phyloP scores from a whole-genome alignment of 64 coral and sea anemone genomes.

The Porites lutea region DNA sequence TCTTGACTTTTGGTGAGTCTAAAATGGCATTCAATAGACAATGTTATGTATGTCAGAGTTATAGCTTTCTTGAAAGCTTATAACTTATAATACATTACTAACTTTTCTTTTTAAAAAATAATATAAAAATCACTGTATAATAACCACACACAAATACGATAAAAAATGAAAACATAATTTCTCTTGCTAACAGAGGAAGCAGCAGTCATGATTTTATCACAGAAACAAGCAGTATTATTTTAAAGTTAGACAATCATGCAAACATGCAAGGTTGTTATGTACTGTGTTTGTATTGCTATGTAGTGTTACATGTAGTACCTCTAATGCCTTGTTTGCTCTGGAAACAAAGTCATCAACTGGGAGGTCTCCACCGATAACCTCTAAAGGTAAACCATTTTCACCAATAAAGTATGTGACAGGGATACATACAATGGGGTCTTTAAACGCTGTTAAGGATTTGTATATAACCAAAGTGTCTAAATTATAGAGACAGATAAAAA shows the following conservation, averaged over 20 bases:
- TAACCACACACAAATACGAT: too few species aligned
- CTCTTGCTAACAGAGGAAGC: too few species aligned
- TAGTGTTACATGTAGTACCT: slow-evolving; percentile 25
- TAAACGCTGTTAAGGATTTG: slow-evolving; percentile 58
- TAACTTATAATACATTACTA: too few species aligned
- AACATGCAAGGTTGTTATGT: too few species aligned
- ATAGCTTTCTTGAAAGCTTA: too few species aligned
- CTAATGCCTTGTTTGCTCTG: slow-evolving; percentile 67
- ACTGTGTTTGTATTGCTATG: too few species aligned
- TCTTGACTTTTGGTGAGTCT: slow-evolving; percentile 7
- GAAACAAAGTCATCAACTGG: slow-evolving; percentile 67
- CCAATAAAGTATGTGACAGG: slow-evolving; percentile 91
- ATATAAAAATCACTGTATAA: too few species aligned
- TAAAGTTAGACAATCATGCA: too few species aligned
- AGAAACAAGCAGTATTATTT: too few species aligned
- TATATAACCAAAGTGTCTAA: not conserved
- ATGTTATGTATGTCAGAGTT: not conserved
- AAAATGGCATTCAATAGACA: not conserved
- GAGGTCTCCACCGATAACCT: slow-evolving; percentile 77
- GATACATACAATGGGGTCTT: slow-evolving; percentile 86
- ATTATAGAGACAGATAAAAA: not conserved
- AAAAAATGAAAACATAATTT: too few species aligned
- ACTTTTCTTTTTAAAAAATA: too few species aligned
- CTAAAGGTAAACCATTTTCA: slow-evolving; percentile 82
- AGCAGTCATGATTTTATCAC: too few species aligned